Evolutionary conservation across 2,888 invertebrate genomes (phyloP), one percentile per base, ranked within the genome.

Genomic region (Atherix ibis): DNA sequence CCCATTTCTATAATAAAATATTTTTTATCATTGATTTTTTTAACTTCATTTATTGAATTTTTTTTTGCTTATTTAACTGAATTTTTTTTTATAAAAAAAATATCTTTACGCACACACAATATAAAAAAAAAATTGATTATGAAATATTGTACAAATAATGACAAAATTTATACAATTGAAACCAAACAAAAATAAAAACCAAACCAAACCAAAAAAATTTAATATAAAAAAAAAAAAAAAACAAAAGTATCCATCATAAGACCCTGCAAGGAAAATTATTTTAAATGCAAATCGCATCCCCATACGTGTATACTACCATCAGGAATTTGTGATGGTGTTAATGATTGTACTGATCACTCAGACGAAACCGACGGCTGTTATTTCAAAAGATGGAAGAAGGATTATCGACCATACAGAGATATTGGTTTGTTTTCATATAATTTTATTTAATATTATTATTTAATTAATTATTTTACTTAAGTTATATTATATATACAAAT

Each of bases 291-390:
- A 34, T 60, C 58, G 27, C 56, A 58, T 48, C 58, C 58, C 31
- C 56, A 56, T 40, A 57, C 56, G 19, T 60, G 60, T 44, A 48
- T 60, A 38, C 49, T 50, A 42, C 44, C 50, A 18, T 49, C 42
- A 31, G 51, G 53, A 52, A 56, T 60, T 28, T 79, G 79, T 53
- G 69, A 80, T 48, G 59, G 61, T 22, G 49, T 52, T 24, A 40
- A 45, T 13, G 71, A 73, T 44, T 73, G 72, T 50, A 63, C 65
- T 40, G 67, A 67, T 45, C 68, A 68, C 10, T 74, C 73, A 43
- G 78, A 78, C 44, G 78, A 78, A 48, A 56, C 60, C 12, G 63
- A 65, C 46, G 77, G 76, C 34, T 53, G 52, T 14, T 48, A 35
- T 36, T 49, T 48, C 33, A 58, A 56, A 43, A 48, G 56, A 35